Percentiles rank a stretch among this genome's conserved stretches.
phyloP scores from a whole-genome alignment of 2,113 vertebrate species.

The Corythornis vintsioides region DNA sequence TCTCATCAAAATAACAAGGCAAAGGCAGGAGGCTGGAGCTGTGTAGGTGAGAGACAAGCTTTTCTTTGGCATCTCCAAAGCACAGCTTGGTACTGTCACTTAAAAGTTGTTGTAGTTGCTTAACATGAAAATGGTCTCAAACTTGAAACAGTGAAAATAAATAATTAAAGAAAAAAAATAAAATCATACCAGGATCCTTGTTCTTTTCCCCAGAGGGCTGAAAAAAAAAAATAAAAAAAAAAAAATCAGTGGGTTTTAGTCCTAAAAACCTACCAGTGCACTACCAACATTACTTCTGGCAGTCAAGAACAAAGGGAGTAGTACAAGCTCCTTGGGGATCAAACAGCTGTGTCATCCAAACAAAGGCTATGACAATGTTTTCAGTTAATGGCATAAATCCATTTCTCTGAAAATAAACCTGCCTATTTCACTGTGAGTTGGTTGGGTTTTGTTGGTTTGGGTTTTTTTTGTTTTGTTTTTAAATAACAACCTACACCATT shows the following conservation, averaged over 20 bases:
- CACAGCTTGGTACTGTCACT: not conserved
- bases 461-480: not conserved
- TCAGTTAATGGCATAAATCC: not conserved
- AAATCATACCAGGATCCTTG: not conserved
- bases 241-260: accelerated
- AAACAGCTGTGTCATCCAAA: not conserved
- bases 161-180: too few relatives aligned
- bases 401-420: not conserved
- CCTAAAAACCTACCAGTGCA: not conserved
- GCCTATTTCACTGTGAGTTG: accelerated
- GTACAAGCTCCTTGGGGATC: not conserved
- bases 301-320: not conserved
- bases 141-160: not conserved
- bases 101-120: not conserved
- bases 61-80: not conserved
- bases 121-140: not conserved
- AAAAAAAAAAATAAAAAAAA: not conserved
- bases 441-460: not conserved
- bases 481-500: too few relatives aligned
- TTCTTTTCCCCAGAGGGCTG: not conserved
- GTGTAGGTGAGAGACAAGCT: not conserved
- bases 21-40: not conserved
- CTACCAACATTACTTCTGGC: not conserved
- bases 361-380: not conserved
- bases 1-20: not conserved